Conservation (phyloP, 1,140 invertebrate species). For the Drosophila santomea region DNA sequence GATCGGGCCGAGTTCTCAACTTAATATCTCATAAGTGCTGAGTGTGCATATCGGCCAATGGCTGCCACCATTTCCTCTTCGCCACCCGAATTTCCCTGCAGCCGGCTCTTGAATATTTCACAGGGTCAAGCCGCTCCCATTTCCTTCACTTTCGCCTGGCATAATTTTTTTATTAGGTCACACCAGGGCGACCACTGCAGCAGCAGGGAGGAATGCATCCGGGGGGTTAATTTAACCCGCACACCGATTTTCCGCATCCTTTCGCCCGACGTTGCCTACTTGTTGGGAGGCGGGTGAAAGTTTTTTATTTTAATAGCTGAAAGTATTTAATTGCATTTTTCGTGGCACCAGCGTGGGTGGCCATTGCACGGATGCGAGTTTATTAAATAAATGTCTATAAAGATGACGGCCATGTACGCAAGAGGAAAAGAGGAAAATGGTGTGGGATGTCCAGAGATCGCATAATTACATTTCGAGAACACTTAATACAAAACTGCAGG, state of each 20-base stretch:
- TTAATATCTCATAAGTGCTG: conserved; percentile 79
- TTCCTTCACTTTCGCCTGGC: conserved; percentile 69
- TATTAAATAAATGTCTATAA: conserved; percentile 68
- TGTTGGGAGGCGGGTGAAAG: neutral
- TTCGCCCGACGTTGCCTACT: conserved; percentile 7
- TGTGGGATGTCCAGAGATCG: conserved; percentile 35
- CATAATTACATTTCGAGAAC: conserved; percentile 74
- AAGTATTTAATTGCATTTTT: conserved; percentile 72
- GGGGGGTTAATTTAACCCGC: conserved; percentile 7
- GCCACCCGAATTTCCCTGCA: neutral
- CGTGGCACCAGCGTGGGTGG: conserved; percentile 22
- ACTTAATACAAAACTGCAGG: conserved; percentile 54
- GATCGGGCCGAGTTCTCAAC: conserved; percentile 73
- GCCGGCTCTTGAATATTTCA: conserved; percentile 49
- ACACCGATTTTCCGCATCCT: neutral
- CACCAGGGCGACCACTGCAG: conserved; percentile 60
- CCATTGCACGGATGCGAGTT: conserved; percentile 38
- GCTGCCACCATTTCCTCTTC: conserved; percentile 42
- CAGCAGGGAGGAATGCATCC: conserved; percentile 30
- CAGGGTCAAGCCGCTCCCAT: conserved; percentile 28
- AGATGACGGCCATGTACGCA: conserved; percentile 18
- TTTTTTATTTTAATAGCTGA: conserved; percentile 65
- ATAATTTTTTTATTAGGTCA: conserved; percentile 82
- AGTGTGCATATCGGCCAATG: conserved; percentile 65
- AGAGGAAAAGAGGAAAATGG: neutral